A percentile compares a stretch with the other conserved stretches of the same genome.
Evolutionary conservation across 2,888 invertebrate genomes (phyloP).

Genomic region (Pseudanteris insignis): DNA sequence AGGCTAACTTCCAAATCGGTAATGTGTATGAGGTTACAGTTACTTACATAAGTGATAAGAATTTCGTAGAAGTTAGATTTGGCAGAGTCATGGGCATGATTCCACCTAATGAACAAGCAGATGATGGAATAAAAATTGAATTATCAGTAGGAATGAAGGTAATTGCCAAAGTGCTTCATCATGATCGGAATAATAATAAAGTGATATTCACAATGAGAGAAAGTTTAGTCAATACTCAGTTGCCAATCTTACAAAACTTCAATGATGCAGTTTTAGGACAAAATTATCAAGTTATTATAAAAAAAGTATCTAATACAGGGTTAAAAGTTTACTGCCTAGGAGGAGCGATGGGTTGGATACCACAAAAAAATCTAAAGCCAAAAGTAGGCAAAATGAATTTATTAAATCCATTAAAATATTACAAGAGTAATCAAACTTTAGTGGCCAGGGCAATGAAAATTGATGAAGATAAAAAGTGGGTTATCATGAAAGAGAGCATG

Average conservation of each 20-base stretch:
- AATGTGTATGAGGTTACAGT: slow-evolving; percentile 53
- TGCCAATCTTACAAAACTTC: slow-evolving; percentile 68
- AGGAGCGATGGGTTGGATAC: slow-evolving; percentile 69
- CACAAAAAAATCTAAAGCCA: slow-evolving; percentile 43
- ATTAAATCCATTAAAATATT: neutral
- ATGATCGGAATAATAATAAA: slow-evolving; percentile 66
- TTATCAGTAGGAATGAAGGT: slow-evolving; percentile 70
- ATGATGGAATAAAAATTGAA: slow-evolving; percentile 52
- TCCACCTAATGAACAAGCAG: slow-evolving; percentile 51
- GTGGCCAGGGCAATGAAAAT: neutral
- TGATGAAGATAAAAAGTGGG: neutral
- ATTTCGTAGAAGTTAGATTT: slow-evolving; percentile 52
- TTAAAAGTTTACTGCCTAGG: slow-evolving; percentile 72
- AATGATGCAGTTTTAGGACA: slow-evolving; percentile 68
- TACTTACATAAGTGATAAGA: slow-evolving; percentile 45
- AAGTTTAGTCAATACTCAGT: slow-evolving; percentile 70
- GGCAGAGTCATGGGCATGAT: slow-evolving; percentile 53
- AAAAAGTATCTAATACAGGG: slow-evolving; percentile 67
- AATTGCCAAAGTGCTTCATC: slow-evolving; percentile 70
- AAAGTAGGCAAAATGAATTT: neutral
- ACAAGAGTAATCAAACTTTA: slow-evolving; percentile 6
- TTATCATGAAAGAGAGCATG: neutral
- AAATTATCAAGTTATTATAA: slow-evolving; percentile 70
- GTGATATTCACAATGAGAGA: slow-evolving; percentile 75
- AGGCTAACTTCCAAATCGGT: slow-evolving; percentile 55